Conservation (phyloP, 2,797 vertebrate species). For the Tamandua tetradactyla region DNA sequence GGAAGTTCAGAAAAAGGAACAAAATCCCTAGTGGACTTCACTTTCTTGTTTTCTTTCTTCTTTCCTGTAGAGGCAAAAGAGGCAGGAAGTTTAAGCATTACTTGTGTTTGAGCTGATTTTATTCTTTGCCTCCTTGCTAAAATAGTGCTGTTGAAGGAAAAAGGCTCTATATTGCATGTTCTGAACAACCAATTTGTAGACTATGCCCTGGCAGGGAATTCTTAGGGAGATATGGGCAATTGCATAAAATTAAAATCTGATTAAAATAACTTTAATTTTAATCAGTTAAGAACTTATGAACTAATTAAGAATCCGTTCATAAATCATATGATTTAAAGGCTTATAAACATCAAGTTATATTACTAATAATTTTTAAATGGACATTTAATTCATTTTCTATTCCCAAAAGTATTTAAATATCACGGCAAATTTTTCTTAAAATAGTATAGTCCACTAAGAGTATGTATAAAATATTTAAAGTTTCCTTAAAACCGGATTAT, state of each 20-base stretch:
- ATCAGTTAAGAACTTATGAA: no score
- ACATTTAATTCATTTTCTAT: neutral
- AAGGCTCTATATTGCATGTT: conserved; percentile 55
- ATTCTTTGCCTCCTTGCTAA: conserved; percentile 81
- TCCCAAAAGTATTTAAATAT: conserved; percentile 38
- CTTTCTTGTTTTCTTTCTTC: conserved; percentile 83
- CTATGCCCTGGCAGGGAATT: conserved; percentile 37
- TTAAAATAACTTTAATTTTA: no score
- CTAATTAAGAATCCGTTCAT: conserved; percentile 37
- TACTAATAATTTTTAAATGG: conserved; percentile 32
- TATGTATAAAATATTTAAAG: conserved; percentile 39
- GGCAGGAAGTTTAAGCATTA: conserved; percentile 82
- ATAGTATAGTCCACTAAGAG: conserved; percentile 16
- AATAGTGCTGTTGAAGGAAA: conserved; percentile 73
- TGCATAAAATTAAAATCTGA: conserved; percentile 61
- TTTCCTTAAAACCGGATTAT: conserved; percentile 51
- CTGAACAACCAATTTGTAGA: conserved; percentile 43
- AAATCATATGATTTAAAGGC: conserved; percentile 45
- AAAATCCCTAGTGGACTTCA: conserved; percentile 82
- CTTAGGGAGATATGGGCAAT: conserved; percentile 32
- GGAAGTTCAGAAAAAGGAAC: conserved; percentile 82
- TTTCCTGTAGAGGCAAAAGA: conserved; percentile 84
- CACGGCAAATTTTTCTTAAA: conserved; percentile 28
- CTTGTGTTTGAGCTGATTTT: conserved; percentile 64
- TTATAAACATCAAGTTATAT: conserved; percentile 37